Conservation (phyloP, 2,113 vertebrate species). For the Tragelaphus strepsiceros region DNA sequence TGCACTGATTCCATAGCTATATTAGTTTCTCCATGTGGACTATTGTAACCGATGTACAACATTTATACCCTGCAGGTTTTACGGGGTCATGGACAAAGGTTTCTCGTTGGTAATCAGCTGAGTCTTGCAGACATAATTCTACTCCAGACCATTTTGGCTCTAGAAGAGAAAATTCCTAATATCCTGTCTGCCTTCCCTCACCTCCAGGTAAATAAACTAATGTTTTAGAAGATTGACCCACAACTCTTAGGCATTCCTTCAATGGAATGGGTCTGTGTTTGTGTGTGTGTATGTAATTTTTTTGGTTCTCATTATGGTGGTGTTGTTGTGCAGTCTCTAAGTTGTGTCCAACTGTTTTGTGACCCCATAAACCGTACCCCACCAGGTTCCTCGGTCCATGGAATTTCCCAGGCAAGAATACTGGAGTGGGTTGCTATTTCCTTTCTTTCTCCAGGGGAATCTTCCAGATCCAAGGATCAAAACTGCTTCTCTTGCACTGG, state of each 20-base stretch:
- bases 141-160: slow-evolving; percentile 87
- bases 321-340: accelerated
- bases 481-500: background rate
- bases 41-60: background rate
- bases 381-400: background rate
- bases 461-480: background rate
- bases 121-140: slow-evolving; percentile 88
- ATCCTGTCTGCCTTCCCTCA: slow-evolving; percentile 84
- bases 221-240: background rate
- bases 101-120: slow-evolving; percentile 86
- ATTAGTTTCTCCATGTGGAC: background rate
- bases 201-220: slow-evolving; percentile 83
- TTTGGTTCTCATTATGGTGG: background rate
- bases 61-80: slow-evolving; percentile 76
- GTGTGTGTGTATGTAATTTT: background rate
- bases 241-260: background rate
- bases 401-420: background rate
- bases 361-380: background rate
- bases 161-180: slow-evolving; percentile 85
- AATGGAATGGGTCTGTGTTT: background rate
- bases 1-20: background rate
- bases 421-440: background rate
- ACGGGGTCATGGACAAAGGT: slow-evolving; percentile 69
- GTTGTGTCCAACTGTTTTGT: background rate
- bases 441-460: background rate